Percentiles rank a stretch among this genome's conserved stretches.
These are phyloP conservation scores for Aphaenogaster rudis DNA, from an alignment of 1,140 invertebrate species.

Conservation along the genomic window DNA sequence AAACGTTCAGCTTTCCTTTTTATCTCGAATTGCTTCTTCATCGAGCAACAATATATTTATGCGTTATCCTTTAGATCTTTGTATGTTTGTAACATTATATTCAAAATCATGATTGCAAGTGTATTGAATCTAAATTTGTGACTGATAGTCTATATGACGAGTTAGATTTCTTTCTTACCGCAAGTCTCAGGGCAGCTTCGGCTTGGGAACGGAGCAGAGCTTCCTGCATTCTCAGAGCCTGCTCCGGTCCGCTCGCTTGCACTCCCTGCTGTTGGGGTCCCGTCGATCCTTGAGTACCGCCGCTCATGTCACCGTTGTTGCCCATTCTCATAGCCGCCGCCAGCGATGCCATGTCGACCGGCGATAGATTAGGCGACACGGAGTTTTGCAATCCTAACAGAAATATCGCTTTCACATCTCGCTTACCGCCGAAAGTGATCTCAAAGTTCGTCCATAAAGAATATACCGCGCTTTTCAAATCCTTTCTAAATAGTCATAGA, in stretches of 20 bases:
- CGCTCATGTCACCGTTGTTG: conserved; percentile 88
- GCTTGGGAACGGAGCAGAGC: conserved; percentile 93
- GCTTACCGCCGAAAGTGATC: background rate
- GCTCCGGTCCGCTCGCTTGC: conserved; percentile 88
- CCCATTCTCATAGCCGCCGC: conserved; percentile 93
- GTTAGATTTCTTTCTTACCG: conserved; percentile 87
- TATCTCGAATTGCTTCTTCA: background rate
- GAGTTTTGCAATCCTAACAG: conserved; percentile 85
- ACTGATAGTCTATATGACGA: background rate
- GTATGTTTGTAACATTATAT: background rate
- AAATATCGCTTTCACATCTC: conserved; percentile 37
- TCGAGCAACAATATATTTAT: background rate
- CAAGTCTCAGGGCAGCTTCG: conserved; percentile 93
- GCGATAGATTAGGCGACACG: conserved; percentile 87
- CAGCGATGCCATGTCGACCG: conserved; percentile 91
- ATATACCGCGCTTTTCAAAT: background rate
- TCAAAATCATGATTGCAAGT: background rate
- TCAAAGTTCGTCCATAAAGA: background rate
- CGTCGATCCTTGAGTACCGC: conserved; percentile 86
- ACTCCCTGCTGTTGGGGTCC: conserved; percentile 88
- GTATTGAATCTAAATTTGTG: background rate
- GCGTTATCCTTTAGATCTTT: background rate
- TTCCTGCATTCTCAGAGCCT: conserved; percentile 92
- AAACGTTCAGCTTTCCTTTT: background rate
- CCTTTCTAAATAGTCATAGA: background rate